Conservation (phyloP, 2,113 vertebrate species). For the Marmota flaviventris region DNA sequence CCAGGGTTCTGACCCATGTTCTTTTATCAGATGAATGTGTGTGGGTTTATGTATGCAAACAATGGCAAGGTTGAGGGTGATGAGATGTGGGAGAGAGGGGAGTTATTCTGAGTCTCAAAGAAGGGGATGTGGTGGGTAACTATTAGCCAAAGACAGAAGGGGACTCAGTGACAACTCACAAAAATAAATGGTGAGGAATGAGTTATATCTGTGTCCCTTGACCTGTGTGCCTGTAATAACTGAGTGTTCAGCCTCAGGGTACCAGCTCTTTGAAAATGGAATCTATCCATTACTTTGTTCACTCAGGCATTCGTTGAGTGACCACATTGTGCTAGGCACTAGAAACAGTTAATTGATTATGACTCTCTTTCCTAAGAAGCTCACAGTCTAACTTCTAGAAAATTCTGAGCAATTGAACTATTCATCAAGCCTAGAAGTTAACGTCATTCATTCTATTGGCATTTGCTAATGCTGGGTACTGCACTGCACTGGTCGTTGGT, state of each 20-base stretch:
- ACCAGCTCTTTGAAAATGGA: not conserved
- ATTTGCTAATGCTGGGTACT: not conserved
- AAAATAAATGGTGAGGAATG: not conserved
- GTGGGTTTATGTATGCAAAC: slow-evolving; percentile 5
- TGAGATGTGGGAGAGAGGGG: not conserved
- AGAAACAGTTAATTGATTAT: not conserved
- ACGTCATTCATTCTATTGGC: not conserved
- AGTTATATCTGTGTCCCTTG: not conserved
- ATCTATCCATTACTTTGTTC: not conserved
- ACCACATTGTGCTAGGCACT: not conserved
- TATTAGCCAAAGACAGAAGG: not conserved
- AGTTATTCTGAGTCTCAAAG: not conserved
- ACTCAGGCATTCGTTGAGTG: not conserved
- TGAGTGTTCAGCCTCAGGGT: not conserved
- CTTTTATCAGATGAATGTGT: not conserved
- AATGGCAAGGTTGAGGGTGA: not conserved
- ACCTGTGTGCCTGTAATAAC: not conserved
- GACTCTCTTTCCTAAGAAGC: not conserved
- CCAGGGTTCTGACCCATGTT: slow-evolving; percentile 36
- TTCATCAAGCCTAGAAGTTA: slow-evolving; percentile 5
- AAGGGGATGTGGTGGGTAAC: not conserved
- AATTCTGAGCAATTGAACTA: not conserved
- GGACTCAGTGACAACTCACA: not conserved
- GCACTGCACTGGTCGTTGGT: not conserved
- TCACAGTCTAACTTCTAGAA: slow-evolving; percentile 10